Percentiles rank a stretch among this genome's conserved stretches.
Evolutionary conservation across 2,888 invertebrate genomes (phyloP).

Genomic region (Lamellibrachia columna): DNA sequence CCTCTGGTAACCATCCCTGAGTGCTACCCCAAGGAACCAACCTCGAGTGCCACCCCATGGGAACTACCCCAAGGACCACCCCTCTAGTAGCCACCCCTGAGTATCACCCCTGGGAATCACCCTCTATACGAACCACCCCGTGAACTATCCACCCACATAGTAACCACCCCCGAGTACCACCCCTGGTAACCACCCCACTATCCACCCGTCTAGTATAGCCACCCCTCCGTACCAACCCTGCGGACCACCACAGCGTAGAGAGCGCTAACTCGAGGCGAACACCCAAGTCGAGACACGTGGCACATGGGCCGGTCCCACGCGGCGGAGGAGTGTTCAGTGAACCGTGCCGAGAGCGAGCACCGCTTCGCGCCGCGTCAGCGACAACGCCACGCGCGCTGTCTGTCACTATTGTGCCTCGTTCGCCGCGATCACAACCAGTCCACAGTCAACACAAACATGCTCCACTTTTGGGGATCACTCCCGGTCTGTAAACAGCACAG

Average conservation of each 20-base stretch:
- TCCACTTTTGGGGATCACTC: too few species aligned
- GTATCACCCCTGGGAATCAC: too few species aligned
- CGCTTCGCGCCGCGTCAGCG: background rate
- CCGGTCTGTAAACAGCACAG: background rate
- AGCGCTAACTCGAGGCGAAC: background rate
- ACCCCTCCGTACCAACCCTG: too few species aligned
- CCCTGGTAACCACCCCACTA: background rate
- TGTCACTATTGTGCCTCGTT: background rate
- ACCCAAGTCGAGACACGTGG: background rate
- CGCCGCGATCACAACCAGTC: background rate
- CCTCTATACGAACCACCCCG: too few species aligned
- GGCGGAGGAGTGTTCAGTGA: background rate
- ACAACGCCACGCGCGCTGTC: background rate
- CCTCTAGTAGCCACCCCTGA: background rate
- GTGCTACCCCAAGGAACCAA: background rate
- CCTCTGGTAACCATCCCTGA: too few species aligned
- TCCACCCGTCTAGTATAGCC: background rate
- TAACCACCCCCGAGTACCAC: background rate
- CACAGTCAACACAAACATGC: background rate
- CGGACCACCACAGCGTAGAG: background rate
- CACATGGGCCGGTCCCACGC: background rate
- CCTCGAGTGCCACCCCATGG: background rate
- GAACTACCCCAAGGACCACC: background rate
- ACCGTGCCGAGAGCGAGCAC: background rate
- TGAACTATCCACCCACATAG: background rate